Percentiles rank a stretch among this genome's conserved stretches.
Evolutionary conservation across 2,113 vertebrate species (phyloP).

Genomic region (Saccopteryx bilineata): DNA sequence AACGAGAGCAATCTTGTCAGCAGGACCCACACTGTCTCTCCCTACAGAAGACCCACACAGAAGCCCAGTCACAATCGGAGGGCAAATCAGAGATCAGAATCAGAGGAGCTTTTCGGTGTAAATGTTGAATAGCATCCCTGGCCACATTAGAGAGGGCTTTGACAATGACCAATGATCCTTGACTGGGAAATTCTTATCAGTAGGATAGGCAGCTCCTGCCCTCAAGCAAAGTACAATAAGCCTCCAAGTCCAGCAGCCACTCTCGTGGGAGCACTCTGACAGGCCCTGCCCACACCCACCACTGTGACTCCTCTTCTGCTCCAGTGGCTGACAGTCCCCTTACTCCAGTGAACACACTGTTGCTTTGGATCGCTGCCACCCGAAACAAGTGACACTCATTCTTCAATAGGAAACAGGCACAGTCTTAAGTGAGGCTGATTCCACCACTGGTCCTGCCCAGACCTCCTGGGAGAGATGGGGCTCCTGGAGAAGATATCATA

Average conservation of each 20-base stretch:
- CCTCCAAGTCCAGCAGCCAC: not conserved
- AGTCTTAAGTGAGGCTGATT: not conserved
- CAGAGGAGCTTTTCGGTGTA: not conserved
- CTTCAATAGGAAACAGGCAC: not conserved
- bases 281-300: not conserved
- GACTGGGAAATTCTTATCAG: not conserved
- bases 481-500: not conserved
- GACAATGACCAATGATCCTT: not conserved
- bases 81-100: not conserved
- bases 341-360: not conserved
- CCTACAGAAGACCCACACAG: not conserved
- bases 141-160: not conserved
- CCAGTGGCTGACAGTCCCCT: not conserved
- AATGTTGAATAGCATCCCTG: not conserved
- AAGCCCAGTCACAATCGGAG: not conserved
- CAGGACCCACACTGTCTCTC: not conserved
- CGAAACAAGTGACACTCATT: not conserved
- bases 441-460: not conserved
- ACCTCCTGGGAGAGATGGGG: not conserved
- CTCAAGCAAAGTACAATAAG: not conserved
- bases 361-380: slow-evolving; percentile 6
- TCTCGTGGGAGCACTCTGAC: not conserved
- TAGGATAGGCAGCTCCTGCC: not conserved
- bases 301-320: not conserved
- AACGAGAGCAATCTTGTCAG: not conserved